Evolutionary conservation across 1,140 invertebrate species (phyloP).

Genomic region (Drosophila bifasciata): DNA sequence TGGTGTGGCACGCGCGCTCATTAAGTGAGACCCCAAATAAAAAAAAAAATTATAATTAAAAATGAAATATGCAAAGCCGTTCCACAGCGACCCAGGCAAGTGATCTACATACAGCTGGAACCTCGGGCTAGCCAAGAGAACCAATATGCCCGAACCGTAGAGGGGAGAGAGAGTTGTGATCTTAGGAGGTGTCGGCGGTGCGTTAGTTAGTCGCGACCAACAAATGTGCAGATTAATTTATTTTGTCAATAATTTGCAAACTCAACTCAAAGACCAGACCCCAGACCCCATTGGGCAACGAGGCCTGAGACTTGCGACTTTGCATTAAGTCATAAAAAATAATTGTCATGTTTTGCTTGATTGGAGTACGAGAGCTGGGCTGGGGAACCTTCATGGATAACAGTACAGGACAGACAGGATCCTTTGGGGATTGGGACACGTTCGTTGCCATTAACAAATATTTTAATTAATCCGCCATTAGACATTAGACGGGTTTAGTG

Average conservation of each 20-base stretch:
- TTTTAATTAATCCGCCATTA: conserved; percentile 76
- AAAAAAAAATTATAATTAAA: conserved; percentile 66
- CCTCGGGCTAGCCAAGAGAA: not conserved
- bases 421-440: conserved; percentile 36
- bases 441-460: conserved; percentile 68
- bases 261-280: conserved; percentile 22
- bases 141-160: conserved; percentile 27
- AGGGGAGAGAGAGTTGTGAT: conserved; percentile 24
- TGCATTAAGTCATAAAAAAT: conserved; percentile 50
- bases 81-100: conserved; percentile 1
- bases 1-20: conserved; percentile 56
- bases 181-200: conserved; percentile 37
- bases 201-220: conserved; percentile 42
- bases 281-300: conserved; percentile 48
- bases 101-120: not conserved
- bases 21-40: conserved; percentile 58
- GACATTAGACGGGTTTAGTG: conserved; percentile 58
- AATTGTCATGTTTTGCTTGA: conserved; percentile 44
- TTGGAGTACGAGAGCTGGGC: conserved; percentile 5
- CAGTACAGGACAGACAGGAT: conserved; percentile 28
- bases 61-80: conserved; percentile 64
- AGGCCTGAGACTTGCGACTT: conserved; percentile 12
- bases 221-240: conserved; percentile 59
- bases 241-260: conserved; percentile 60
- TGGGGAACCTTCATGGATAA: conserved; percentile 22